Conservation (phyloP, 2,797 vertebrate genomes). For the Epinephelus malabaricus region DNA sequence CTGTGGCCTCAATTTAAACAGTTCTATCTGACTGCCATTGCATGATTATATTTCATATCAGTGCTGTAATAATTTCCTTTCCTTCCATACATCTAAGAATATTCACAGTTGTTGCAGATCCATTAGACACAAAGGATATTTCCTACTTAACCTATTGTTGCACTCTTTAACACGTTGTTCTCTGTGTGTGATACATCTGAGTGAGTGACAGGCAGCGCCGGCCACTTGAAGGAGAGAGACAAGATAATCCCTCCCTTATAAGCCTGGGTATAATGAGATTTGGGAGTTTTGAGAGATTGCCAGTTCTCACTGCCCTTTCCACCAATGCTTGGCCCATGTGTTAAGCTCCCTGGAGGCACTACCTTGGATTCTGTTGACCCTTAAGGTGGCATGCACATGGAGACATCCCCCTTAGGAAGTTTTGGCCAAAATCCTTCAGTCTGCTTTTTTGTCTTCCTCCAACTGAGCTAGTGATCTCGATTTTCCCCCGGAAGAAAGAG, state of each 20-base stretch:
- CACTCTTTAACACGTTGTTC: conserved; percentile 21
- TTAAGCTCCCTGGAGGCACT: conserved; percentile 66
- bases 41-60: conserved; percentile 5
- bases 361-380: conserved; percentile 64
- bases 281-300: conserved; percentile 64
- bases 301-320: conserved; percentile 69
- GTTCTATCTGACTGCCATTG: neutral
- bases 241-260: conserved; percentile 75
- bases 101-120: neutral
- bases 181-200: conserved; percentile 40
- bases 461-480: conserved; percentile 29
- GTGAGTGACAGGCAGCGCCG: conserved; percentile 64
- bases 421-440: conserved; percentile 39
- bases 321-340: conserved; percentile 61
- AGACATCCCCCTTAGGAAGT: conserved; percentile 45
- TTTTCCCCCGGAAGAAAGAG: conserved; percentile 7
- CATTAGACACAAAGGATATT: conserved; percentile 6
- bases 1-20: neutral
- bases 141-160: conserved; percentile 7
- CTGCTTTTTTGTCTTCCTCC: conserved; percentile 24
- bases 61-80: conserved; percentile 32
- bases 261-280: conserved; percentile 79
- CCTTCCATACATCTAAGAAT: neutral
- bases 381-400: conserved; percentile 57
- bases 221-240: conserved; percentile 65